Conservation (phyloP, 1,140 invertebrate genomes). For the Pseudoatta argentina region DNA sequence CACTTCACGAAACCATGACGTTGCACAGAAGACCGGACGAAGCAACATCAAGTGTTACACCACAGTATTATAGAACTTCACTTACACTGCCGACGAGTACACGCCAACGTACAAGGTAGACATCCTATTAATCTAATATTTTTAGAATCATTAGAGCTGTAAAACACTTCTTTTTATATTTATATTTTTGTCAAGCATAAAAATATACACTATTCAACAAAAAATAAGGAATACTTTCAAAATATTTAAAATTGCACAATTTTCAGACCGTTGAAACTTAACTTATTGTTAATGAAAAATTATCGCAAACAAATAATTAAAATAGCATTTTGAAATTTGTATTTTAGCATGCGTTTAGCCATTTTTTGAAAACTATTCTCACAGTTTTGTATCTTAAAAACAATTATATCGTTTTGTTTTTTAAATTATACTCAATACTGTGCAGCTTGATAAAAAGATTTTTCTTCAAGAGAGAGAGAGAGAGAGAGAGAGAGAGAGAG, state of each 20-base stretch:
- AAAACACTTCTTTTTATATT: neutral
- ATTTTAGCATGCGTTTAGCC: neutral
- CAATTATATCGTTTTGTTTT: too few relatives aligned
- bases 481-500: too few relatives aligned
- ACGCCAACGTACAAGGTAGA: conserved; percentile 88
- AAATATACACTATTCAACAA: neutral
- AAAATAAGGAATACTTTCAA: too few relatives aligned
- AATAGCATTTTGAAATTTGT: neutral
- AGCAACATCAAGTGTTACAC: conserved; percentile 81
- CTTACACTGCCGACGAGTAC: conserved; percentile 90
- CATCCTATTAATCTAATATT: conserved; percentile 23
- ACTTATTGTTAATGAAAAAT: too few relatives aligned
- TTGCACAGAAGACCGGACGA: conserved; percentile 89
- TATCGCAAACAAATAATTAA: too few relatives aligned
- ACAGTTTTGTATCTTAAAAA: too few relatives aligned
- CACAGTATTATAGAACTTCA: conserved; percentile 89
- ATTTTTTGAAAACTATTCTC: too few relatives aligned
- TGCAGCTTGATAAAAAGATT: too few relatives aligned
- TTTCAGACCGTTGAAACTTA: too few relatives aligned
- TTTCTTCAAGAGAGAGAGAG: too few relatives aligned
- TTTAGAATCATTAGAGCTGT: neutral
- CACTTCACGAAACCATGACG: conserved; percentile 90
- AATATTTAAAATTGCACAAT: too few relatives aligned
- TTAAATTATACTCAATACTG: too few relatives aligned
- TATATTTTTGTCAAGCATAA: neutral